phyloP scores from a whole-genome alignment of 2,888 invertebrate species.

The Thysanoteuthis rhombus region DNA sequence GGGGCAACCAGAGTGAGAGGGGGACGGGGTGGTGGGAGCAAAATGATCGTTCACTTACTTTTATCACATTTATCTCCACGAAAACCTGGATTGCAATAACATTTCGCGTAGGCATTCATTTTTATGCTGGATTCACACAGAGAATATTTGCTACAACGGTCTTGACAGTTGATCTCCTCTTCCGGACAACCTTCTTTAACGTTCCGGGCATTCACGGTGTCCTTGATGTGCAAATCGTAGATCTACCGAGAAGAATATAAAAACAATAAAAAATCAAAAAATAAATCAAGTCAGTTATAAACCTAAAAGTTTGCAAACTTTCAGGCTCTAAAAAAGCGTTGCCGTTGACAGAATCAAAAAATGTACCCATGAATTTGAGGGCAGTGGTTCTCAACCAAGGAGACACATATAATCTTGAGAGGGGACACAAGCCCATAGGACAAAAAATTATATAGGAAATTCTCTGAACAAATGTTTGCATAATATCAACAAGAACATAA shows the following conservation, averaged over 20 bases:
- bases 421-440: no score
- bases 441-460: no score
- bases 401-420: no score
- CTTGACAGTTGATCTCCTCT: conserved; percentile 84
- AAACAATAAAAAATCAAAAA: background rate
- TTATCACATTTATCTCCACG: background rate
- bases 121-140: conserved; percentile 82
- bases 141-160: conserved; percentile 72
- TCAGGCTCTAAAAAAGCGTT: no score
- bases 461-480: no score
- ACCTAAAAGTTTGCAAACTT: no score
- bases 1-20: rapidly evolving
- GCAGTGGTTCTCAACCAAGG: no score
- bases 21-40: no score
- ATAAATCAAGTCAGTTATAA: no score
- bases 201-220: conserved; percentile 40
- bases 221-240: conserved; percentile 86
- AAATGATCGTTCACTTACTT: background rate
- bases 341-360: no score
- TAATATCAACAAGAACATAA: no score
- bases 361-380: no score
- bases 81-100: background rate
- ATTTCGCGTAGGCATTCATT: background rate
- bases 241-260: conserved; percentile 71
- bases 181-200: conserved; percentile 82